Evolutionary conservation across 2,888 invertebrate species (phyloP), one percentile per base, ranked within the genome.

Genomic region (Tetranychus piercei): DNA sequence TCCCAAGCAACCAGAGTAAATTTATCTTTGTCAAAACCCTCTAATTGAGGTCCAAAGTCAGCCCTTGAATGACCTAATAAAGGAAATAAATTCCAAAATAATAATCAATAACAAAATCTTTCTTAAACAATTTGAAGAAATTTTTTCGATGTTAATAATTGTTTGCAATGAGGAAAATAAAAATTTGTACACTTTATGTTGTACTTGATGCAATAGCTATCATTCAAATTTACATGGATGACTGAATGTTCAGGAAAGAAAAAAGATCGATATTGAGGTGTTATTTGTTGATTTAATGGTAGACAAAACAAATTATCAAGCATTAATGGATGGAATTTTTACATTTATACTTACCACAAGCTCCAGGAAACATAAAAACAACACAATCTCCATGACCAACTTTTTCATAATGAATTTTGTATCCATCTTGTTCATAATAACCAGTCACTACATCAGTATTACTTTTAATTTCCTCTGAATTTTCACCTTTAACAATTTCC

Each of bases 61-160:
- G 89, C 90, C 88, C 88, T 89, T 74, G 88, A 88, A 0, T 89
- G 87, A 1, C 93, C 87, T 85, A n/a, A 34, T 44, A 34, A 5
- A 34, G 34, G 34, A 34, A 34, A 34, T 34, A 34, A 34, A 34
- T 34, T 34, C 6, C 44, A 15, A 6, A 15, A 55, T 15, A 7
- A 55, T 15, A 55, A 55, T 55, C 55, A 55, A 55, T 15, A 55
- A 55, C 15, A 15, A 55, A 9, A 3, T 55, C 6, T 15, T 55
- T 55, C 15, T 1, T 15, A 55, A 15, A 0, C 55, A 65, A 34
- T 34, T 34, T 34, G 1, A 3, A 34, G 3, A 20, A 65, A 5
- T 18, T 65, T 65, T 65, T 4, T 5, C 20, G 4, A 65, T n/a
- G 18, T 65, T 65, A 65, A 18, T 65, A 18, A 20, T 65, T 20